These are phyloP conservation scores for Macaca mulatta DNA, from an alignment of 2,113 vertebrate species.

Conservation along the genomic window DNA sequence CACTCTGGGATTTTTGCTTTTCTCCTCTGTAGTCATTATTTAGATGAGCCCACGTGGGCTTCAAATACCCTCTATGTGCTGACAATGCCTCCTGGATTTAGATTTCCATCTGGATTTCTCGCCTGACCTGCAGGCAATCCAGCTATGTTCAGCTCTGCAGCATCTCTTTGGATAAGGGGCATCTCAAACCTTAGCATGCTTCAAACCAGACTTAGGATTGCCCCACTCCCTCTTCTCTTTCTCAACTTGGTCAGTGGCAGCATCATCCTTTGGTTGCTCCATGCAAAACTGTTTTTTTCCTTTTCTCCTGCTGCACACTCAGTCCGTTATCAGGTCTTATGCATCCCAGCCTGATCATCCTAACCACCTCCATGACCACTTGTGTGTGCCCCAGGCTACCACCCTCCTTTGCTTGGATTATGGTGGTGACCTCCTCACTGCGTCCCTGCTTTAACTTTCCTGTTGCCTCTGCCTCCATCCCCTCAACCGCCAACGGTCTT, in stretches of 20 bases:
- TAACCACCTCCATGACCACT: fast-evolving
- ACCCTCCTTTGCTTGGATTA: background rate
- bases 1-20: background rate
- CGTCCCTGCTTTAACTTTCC: background rate
- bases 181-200: fast-evolving
- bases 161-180: background rate
- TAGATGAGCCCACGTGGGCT: background rate
- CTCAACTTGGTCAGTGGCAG: background rate
- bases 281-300: background rate
- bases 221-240: background rate
- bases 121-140: background rate
- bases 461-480: background rate
- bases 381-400: fast-evolving
- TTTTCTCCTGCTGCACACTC: background rate
- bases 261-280: background rate
- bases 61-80: background rate
- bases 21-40: background rate
- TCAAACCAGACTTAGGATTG: background rate
- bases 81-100: background rate
- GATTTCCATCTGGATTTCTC: background rate
- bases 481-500: background rate
- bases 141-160: background rate
- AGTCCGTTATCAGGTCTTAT: fast-evolving
- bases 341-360: fast-evolving
- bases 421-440: background rate